Conservation (phyloP, 2,888 invertebrate species). For the Troides helena region DNA sequence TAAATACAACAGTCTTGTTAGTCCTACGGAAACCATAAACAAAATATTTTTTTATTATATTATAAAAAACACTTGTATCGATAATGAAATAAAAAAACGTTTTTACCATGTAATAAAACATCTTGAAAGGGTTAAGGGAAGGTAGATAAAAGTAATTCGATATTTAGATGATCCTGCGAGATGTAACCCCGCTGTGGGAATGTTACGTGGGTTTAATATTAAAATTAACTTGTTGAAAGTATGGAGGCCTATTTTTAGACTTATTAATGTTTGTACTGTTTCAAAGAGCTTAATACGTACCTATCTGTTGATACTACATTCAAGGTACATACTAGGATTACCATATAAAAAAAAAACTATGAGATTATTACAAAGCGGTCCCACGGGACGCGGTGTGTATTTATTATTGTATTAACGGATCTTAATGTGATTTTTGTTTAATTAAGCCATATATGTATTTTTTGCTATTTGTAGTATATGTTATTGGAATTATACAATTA, state of each 20-base stretch:
- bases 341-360: constrained; percentile 4
- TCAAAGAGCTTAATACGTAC: constrained; percentile 14
- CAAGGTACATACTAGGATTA: constrained; percentile 11
- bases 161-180: background rate
- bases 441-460: constrained; percentile 26
- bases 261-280: background rate
- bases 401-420: constrained; percentile 30
- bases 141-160: background rate
- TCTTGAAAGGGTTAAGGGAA: too few relatives aligned
- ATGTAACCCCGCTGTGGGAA: too few relatives aligned
- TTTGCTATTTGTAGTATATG: constrained; percentile 13
- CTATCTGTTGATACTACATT: constrained; percentile 5
- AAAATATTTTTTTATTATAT: background rate
- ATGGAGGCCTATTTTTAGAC: background rate
- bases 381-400: constrained; percentile 18
- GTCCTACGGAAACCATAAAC: too few relatives aligned
- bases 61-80: too few relatives aligned
- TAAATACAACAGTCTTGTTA: too few relatives aligned
- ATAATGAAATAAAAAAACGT: too few relatives aligned
- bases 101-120: too few relatives aligned
- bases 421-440: constrained; percentile 27
- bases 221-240: background rate
- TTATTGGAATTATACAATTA: background rate
- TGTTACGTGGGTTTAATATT: background rate
- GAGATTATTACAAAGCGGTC: constrained; percentile 21